Conservation (phyloP, 2,797 vertebrate genomes). For the Agapornis canus region DNA sequence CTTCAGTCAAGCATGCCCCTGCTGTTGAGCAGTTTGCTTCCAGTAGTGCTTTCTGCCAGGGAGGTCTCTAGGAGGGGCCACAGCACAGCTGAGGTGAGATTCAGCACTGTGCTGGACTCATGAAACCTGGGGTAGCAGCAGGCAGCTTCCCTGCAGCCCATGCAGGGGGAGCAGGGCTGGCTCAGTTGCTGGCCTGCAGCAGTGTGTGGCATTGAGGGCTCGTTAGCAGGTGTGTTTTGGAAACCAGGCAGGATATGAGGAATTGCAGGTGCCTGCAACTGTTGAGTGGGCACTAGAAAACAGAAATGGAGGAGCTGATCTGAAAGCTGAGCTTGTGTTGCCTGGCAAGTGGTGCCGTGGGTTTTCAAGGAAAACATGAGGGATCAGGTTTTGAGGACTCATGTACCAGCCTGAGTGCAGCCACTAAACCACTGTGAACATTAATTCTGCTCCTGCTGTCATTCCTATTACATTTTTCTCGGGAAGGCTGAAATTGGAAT, state of each 20-base stretch:
- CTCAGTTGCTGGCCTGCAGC: rapidly evolving
- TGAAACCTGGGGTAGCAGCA: not conserved
- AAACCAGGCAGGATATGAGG: not conserved
- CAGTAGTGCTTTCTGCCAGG: not conserved
- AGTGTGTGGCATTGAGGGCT: not conserved
- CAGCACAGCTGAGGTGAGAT: too few relatives aligned
- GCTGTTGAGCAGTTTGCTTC: not conserved
- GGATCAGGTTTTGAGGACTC: not conserved
- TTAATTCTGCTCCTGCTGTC: not conserved
- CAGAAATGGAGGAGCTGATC: not conserved
- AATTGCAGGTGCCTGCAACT: not conserved
- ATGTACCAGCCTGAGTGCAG: not conserved
- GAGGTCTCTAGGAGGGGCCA: rapidly evolving
- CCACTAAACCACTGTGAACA: not conserved
- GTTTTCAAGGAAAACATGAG: not conserved
- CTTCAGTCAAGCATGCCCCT: too few relatives aligned
- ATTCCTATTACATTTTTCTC: not conserved
- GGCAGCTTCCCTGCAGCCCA: not conserved
- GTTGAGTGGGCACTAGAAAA: not conserved
- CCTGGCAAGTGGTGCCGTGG: rapidly evolving
- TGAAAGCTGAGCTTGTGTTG: not conserved
- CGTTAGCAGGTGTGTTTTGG: rapidly evolving
- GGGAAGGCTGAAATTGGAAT: not conserved
- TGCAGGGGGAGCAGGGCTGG: not conserved
- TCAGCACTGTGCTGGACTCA: rapidly evolving